phyloP scores from a whole-genome alignment of 2,797 vertebrate species.

The Loris lydekkerianus region DNA sequence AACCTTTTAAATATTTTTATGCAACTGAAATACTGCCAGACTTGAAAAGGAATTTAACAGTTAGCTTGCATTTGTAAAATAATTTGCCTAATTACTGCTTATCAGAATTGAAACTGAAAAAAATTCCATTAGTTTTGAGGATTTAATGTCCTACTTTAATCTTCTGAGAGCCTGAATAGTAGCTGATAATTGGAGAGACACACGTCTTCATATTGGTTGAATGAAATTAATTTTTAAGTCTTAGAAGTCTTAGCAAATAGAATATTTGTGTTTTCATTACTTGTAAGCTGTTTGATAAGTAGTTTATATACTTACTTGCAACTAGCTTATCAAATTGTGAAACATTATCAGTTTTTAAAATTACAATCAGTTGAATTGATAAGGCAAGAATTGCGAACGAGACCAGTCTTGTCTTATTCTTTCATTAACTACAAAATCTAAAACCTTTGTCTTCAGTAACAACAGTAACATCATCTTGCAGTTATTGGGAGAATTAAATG shows the following conservation, averaged over 20 bases:
- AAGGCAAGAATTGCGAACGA: constrained; percentile 7
- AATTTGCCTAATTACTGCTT: constrained; percentile 53
- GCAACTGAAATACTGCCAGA: constrained; percentile 21
- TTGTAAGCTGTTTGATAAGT: constrained; percentile 23
- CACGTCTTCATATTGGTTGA: constrained; percentile 25
- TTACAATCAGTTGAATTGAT: not conserved
- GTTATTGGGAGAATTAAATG: not conserved
- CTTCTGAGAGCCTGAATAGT: constrained; percentile 46
- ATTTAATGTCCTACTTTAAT: constrained; percentile 53
- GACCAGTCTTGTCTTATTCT: not conserved
- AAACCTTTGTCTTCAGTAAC: not conserved
- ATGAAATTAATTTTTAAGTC: constrained; percentile 45
- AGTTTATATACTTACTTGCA: constrained; percentile 46
- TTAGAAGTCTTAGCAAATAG: constrained; percentile 34
- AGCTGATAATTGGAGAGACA: constrained; percentile 45
- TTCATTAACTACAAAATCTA: constrained; percentile 20
- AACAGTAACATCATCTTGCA: not conserved
- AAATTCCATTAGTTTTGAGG: constrained; percentile 51
- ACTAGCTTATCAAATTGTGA: constrained; percentile 49
- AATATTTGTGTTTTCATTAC: constrained; percentile 15
- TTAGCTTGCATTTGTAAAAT: constrained; percentile 7
- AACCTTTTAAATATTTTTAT: not conserved
- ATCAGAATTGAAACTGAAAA: constrained; percentile 62
- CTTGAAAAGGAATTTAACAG: constrained; percentile 37
- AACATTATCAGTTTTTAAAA: not conserved